Evolutionary conservation across 2,113 vertebrate species (phyloP), one percentile per base, ranked within the genome.

Genomic region (Oreochromis niloticus): DNA sequence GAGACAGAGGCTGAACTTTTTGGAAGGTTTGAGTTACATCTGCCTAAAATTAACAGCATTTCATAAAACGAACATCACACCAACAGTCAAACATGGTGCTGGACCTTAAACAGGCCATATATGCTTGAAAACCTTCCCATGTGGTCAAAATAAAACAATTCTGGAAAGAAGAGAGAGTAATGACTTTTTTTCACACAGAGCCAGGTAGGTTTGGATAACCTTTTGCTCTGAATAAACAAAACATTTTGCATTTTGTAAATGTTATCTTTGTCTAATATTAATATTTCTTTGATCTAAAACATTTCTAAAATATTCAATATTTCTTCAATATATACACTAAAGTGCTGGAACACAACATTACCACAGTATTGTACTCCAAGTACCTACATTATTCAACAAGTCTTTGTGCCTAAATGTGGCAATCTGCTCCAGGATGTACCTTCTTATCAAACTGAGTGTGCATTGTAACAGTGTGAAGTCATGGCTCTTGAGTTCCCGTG

Each of bases 381-480:
- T 56, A 41, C 32, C 71, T 80, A 17, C 43, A 19, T 48, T 19
- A 17, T 83, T 71, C 30, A 75, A 86, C 19, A 14, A 12, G 24
- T 88, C 41, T 52, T 5, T 86, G 87, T 85, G 11, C 56, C 56
- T n/a, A 7, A 79, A 75, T 75, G 71, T 32, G 71, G 43, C 16
- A 78, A 19, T 78, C 56, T 82, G 55, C 9, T 56, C 52, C 46
- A 56, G 82, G 85, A 81, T 55, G 57, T 82, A 87, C 55, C 32
- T 39, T 57, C 68, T 80, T 91, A 85, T 90, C 80, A 56, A 87
- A 86, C 63, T 81, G 30, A 81, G 75, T 81, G 36, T 79, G 81
- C 87, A 92, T 81, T 88, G 52, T 81, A 56, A 83, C 59, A 48
- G 32, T 90, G 87, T 88, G 84, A 89, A 50, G 50, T 93, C 80